Percentiles rank a stretch among this genome's conserved stretches.
Conservation (phyloP, 1,140 invertebrate genomes). For the Musca domestica region DNA sequence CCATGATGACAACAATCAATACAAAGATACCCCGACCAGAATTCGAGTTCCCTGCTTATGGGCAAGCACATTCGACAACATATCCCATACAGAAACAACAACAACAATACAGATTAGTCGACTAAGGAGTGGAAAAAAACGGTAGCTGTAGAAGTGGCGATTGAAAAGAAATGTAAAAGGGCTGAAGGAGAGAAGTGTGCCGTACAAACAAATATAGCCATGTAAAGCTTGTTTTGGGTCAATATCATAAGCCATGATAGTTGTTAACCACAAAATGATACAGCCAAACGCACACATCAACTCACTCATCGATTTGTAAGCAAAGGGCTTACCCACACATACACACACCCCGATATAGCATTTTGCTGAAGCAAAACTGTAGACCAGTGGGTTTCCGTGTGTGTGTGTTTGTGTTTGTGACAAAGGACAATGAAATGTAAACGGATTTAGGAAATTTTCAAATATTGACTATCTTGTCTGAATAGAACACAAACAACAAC, state of each 20-base stretch:
- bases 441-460: constrained; percentile 14
- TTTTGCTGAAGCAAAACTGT: too few species aligned
- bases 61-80: not conserved
- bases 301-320: not conserved
- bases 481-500: too few species aligned
- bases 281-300: not conserved
- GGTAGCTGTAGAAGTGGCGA: too few species aligned
- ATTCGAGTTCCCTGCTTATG: not conserved
- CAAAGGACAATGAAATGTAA: not conserved
- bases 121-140: too few species aligned
- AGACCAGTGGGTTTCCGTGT: too few species aligned
- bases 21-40: constrained; percentile 8
- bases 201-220: constrained; percentile 13
- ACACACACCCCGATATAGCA: too few species aligned
- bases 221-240: constrained; percentile 18
- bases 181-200: too few species aligned
- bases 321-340: too few species aligned
- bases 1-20: constrained; percentile 21
- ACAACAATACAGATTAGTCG: too few species aligned
- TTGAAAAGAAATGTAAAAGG: too few species aligned
- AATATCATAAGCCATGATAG: constrained; percentile 22
- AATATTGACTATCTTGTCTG: constrained; percentile 9
- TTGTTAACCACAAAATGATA: constrained; percentile 22
- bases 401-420: not conserved
- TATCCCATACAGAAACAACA: not conserved